Base-by-base conservation (phyloP, 2,113 vertebrate genomes). In the Nycticryphes semicollaris region DNA sequence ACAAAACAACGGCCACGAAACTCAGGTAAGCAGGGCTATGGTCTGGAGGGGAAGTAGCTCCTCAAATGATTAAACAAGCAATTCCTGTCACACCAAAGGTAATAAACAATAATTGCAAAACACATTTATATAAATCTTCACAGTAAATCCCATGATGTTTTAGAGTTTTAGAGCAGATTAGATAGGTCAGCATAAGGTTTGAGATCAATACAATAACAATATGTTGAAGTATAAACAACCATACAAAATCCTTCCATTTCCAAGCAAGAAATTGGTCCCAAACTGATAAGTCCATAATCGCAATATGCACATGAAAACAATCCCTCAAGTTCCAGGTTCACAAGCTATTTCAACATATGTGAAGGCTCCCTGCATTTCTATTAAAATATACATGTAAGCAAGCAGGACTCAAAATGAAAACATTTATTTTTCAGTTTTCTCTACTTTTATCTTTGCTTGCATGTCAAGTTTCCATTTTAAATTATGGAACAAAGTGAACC, bases 201-300 rank as follows among this genome's bases (percentile, higher is more conserved):
- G 53, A 89, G 73, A 95, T 92, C 95, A 81, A 92, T 84, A 92
- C 73, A 56, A 51, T 39, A 91, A 60, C 50, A 85, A 74, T 25
- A 78, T 1, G 6, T 9, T 95, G 47, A 77, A 84, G 6, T 37
- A 84, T 50, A 92, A 89, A 80, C 45, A 82, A 57, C 66, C 73
- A 57, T 50, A 77, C 9, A 62, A 89, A 92, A 86, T 66, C 39
- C 21, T 75, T 90, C 47, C 62, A n/a, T 72, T 64, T 41, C 45
- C 62, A 84, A 73, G 53, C 64, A 43, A 45, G 30, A 88, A 91
- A 95, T 60, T 35, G 33, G 50, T 35, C 64, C 0, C 0, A 56
- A 87, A 64, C 60, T 19, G 39, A 84, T 48, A 60, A 91, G 84
- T 35, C 31, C 48, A 63, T 75, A 78, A 86, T 56, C 64, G 78